These are phyloP conservation scores for Copidosoma aretas DNA, from an alignment of 2,888 invertebrate genomes.

Conservation along the genomic window DNA sequence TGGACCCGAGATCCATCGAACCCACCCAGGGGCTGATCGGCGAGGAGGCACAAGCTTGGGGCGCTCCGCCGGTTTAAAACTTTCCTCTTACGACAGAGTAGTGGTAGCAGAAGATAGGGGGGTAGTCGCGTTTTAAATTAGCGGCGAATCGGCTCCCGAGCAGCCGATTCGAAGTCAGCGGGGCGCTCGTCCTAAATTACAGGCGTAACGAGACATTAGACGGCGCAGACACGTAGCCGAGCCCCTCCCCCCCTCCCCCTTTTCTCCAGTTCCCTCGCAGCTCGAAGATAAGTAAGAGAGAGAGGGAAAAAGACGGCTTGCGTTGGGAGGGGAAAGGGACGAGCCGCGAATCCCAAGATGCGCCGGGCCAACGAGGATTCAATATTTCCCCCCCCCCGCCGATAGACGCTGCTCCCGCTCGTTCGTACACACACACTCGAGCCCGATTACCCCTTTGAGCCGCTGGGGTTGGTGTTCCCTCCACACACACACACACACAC, in stretches of 20 bases:
- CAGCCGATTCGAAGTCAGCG: conserved; percentile 49
- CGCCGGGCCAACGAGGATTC: conserved; percentile 39
- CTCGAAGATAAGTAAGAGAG: not conserved
- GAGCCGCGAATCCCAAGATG: conserved; percentile 40
- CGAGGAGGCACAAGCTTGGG: too few species aligned
- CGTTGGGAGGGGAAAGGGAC: conserved; percentile 6
- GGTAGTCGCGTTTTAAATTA: conserved; percentile 41
- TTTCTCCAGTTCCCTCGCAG: not conserved
- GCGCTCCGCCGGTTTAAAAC: conserved; percentile 18
- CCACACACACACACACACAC: too few species aligned
- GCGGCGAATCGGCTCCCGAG: conserved; percentile 48
- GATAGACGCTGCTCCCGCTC: conserved; percentile 14
- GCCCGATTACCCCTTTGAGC: not conserved
- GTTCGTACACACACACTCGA: not conserved
- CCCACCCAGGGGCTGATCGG: too few species aligned
- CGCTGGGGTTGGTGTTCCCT: too few species aligned
- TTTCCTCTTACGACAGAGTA: conserved; percentile 1
- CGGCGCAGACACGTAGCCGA: conserved; percentile 48
- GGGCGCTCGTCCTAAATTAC: conserved; percentile 47
- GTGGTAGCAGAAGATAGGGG: conserved; percentile 2
- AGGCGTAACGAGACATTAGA: conserved; percentile 50
- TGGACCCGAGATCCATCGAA: too few species aligned
- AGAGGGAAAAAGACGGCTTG: not conserved
- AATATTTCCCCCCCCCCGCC: conserved; percentile 34
- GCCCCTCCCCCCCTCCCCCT: conserved; percentile 7